phyloP scores from a whole-genome alignment of 2,113 vertebrate genomes.

The Macaca fascicularis region DNA sequence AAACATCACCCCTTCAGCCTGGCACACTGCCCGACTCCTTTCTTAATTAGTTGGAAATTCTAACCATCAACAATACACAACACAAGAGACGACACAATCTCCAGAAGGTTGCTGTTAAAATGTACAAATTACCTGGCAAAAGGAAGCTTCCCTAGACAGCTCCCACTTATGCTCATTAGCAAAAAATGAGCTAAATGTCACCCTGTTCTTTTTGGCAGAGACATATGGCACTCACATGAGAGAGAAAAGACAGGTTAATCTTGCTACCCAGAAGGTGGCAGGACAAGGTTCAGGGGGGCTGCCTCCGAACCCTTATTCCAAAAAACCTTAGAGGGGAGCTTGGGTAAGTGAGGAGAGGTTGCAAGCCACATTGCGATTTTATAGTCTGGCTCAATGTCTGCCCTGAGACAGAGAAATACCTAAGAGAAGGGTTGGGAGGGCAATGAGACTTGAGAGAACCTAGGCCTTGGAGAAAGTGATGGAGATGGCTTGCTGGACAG shows the following conservation, averaged over 20 bases:
- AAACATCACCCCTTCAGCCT: neutral
- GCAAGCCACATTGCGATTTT: neutral
- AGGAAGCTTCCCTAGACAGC: constrained; percentile 47
- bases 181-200: constrained; percentile 45
- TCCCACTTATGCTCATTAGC: neutral
- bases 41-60: constrained; percentile 50
- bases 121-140: constrained; percentile 60
- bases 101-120: constrained; percentile 50
- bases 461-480: neutral
- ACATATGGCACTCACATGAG: neutral
- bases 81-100: constrained; percentile 2
- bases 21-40: neutral
- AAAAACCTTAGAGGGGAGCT: neutral
- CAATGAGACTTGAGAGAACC: neutral
- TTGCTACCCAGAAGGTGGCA: neutral
- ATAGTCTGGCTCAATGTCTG: neutral
- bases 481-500: neutral
- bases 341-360: neutral
- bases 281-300: neutral
- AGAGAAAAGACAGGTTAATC: neutral
- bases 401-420: neutral
- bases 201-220: constrained; percentile 11
- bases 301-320: neutral
- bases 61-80: neutral
- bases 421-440: neutral